Evolutionary conservation across 2,888 invertebrate species (phyloP), one percentile per base, ranked within the genome.

Genomic region (Dicycla oo): DNA sequence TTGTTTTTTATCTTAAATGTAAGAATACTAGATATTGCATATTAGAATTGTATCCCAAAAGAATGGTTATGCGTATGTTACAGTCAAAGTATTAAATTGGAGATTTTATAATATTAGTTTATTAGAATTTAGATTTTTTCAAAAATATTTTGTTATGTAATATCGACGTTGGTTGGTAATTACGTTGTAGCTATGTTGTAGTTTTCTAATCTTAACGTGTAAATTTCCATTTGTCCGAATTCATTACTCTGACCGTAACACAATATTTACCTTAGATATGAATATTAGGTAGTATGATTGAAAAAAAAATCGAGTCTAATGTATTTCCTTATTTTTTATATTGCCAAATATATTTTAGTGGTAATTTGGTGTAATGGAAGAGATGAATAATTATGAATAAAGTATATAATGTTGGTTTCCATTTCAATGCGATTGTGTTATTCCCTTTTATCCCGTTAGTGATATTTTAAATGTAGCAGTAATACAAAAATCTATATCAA

Each of bases 311-410:
- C 93, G 91, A 93, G 93, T 94, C 90, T 94, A 94, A 93, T 91
- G 94, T 95, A 94, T 93, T n/a, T 92, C 92, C 93, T 94, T 95
- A 95, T 95, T 95, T 94, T 95, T 95, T 95, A 94, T 94, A 95
- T 95, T 94, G 95, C 95, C 95, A 95, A 95, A 95, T 95, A 94
- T 95, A 94, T 94, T 94, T 90, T 94, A 94, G 94, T 90, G 91
- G 93, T 95, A 94, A 93, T 92, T 92, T 87, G 91, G 92, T 93
- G 91, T 93, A 93, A 91, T 89, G 90, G 91, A 93, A 90, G 92
- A 93, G 92, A 90, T 87, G 87, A 90, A 90, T 92, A 86, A 86
- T 86, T 86, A 91, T 92, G 92, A 93, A 93, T 93, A 91, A 93
- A 93, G 90, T 93, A 93, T 91, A 93, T 91, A 91, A 93, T 92